Conservation (phyloP, 2,888 invertebrate genomes). For the Trichopoda pennipes region DNA sequence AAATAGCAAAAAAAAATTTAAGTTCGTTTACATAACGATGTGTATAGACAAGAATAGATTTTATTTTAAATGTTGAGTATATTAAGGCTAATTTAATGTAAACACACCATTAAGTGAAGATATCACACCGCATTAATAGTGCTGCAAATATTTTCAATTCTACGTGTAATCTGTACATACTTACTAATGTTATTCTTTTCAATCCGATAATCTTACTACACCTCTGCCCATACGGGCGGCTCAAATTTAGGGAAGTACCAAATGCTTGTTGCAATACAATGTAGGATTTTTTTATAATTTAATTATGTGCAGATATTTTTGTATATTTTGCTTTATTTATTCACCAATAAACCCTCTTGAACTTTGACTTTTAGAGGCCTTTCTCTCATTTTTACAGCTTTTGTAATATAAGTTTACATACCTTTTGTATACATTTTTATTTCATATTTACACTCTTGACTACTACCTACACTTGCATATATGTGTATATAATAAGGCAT, state of each 20-base stretch:
- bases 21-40: too few species aligned
- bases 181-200: constrained; percentile 4
- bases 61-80: constrained; percentile 32
- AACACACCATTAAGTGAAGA: constrained; percentile 70
- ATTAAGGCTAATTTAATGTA: constrained; percentile 77
- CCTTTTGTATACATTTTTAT: constrained; percentile 15
- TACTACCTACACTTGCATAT: neutral
- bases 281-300: too few species aligned
- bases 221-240: neutral
- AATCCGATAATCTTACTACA: neutral
- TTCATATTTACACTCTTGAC: neutral
- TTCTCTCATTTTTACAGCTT: neutral
- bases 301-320: neutral
- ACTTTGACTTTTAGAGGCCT: neutral
- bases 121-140: constrained; percentile 40
- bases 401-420: neutral
- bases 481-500: constrained; percentile 37
- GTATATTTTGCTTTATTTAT: neutral
- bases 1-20: too few species aligned
- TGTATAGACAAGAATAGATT: too few species aligned
- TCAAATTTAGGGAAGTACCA: neutral
- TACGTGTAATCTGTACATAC: constrained; percentile 37
- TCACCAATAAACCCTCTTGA: constrained; percentile 11
- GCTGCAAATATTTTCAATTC: constrained; percentile 49
- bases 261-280: too few species aligned